A percentile compares a stretch with the other conserved stretches of the same genome.
Evolutionary conservation across 2,113 vertebrate species (phyloP).

Genomic region (Anhinga rufa): DNA sequence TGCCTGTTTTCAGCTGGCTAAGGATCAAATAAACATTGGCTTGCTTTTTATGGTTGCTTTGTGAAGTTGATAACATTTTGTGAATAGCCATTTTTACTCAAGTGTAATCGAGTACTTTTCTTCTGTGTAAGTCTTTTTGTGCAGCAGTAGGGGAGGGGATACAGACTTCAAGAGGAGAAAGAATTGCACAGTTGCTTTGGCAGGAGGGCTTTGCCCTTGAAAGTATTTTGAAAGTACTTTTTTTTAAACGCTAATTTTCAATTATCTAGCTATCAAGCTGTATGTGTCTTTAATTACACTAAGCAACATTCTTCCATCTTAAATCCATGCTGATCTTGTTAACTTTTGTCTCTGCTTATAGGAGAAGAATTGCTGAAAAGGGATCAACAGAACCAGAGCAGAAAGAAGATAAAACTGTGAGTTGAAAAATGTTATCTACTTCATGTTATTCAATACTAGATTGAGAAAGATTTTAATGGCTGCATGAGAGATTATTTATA

Average conservation of each 20-base stretch:
- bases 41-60: background rate
- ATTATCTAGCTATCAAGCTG: background rate
- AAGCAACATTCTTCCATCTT: background rate
- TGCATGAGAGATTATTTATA: background rate
- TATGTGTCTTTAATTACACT: background rate
- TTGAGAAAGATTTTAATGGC: background rate
- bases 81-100: constrained; percentile 1
- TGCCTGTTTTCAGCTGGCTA: background rate
- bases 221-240: background rate
- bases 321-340: background rate
- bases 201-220: background rate
- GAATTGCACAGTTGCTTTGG: background rate
- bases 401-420: constrained; percentile 87
- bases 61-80: background rate
- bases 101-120: background rate
- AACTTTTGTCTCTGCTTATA: constrained; percentile 55
- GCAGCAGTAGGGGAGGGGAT: background rate
- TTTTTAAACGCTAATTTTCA: background rate
- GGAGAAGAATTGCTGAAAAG: constrained; percentile 98
- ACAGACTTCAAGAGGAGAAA: background rate
- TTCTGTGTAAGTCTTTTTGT: constrained; percentile 24
- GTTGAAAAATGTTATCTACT: constrained; percentile 40
- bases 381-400: constrained; percentile 91
- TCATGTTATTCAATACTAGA: background rate
- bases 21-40: background rate